Evolutionary conservation across 2,888 invertebrate species (phyloP).

Genomic region (Oxycera nigricornis): DNA sequence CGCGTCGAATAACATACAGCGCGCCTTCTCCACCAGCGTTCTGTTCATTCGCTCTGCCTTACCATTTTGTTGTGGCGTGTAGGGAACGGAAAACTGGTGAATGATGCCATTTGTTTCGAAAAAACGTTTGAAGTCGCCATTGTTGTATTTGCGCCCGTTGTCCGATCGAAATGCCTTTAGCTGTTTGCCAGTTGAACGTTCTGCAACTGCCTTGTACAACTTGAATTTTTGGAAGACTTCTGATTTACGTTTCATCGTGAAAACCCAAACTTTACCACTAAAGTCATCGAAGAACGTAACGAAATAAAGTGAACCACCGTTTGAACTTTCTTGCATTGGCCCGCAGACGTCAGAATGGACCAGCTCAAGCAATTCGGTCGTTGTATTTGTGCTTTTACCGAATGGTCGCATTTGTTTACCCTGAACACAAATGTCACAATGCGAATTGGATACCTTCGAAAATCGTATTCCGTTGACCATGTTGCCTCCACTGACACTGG

Average conservation of each 20-base stretch:
- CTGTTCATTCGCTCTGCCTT: constrained; percentile 49
- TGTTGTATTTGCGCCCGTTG: constrained; percentile 28
- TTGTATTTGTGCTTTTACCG: neutral
- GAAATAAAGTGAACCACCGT: constrained; percentile 4
- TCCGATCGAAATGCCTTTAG: constrained; percentile 22
- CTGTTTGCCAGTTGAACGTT: constrained; percentile 12
- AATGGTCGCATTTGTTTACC: neutral
- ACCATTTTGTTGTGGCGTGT: constrained; percentile 50
- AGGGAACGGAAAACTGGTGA: constrained; percentile 15
- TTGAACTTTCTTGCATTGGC: neutral
- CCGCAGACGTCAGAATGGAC: constrained; percentile 6
- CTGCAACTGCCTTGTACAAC: too few species aligned
- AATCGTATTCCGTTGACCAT: too few species aligned
- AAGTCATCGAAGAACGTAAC: constrained; percentile 3
- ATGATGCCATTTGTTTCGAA: neutral
- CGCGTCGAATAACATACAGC: constrained; percentile 48
- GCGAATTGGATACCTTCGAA: too few species aligned
- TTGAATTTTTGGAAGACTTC: too few species aligned
- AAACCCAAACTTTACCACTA: neutral
- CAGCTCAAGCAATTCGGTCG: neutral
- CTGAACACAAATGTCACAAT: neutral
- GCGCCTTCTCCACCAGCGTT: constrained; percentile 48
- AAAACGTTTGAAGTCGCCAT: neutral
- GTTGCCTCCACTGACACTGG: too few species aligned
- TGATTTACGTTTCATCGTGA: neutral